These are phyloP conservation scores for Mythimna pallens DNA, from an alignment of 2,888 invertebrate species.

Conservation along the genomic window DNA sequence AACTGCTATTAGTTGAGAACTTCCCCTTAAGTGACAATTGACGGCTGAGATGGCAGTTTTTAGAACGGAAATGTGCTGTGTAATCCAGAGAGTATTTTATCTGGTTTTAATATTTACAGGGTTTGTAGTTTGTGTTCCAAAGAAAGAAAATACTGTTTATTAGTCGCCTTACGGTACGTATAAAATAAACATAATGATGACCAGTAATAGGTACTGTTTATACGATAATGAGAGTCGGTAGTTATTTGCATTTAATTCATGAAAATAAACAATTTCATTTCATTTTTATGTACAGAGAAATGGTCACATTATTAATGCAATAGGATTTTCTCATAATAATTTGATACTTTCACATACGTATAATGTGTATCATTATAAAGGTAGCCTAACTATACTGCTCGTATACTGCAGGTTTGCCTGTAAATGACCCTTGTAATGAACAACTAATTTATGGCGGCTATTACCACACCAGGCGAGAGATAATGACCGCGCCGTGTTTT, in stretches of 20 bases:
- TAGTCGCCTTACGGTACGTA: too few relatives aligned
- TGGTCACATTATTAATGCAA: neutral
- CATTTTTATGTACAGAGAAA: neutral
- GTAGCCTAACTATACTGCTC: neutral
- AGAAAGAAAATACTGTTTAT: too few relatives aligned
- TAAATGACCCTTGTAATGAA: conserved; percentile 4
- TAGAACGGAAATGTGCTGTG: neutral
- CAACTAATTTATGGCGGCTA: conserved; percentile 25
- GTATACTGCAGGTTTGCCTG: neutral
- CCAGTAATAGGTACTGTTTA: too few relatives aligned
- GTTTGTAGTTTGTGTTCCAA: too few relatives aligned
- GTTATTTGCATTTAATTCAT: neutral
- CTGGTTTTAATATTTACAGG: too few relatives aligned
- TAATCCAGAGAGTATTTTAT: neutral
- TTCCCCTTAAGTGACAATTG: conserved; percentile 2
- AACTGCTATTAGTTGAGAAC: conserved; percentile 10
- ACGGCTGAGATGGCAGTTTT: neutral
- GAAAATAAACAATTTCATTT: neutral
- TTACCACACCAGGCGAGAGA: conserved; percentile 3
- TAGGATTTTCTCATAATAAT: neutral
- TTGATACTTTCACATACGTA: neutral
- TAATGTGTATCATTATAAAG: neutral
- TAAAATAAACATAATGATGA: too few relatives aligned
- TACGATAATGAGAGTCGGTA: too few relatives aligned
- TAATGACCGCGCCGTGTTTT: conserved; percentile 24